Percentiles rank a stretch among this genome's conserved stretches.
phyloP scores from a whole-genome alignment of 2,888 invertebrate genomes.

The Orthosia gothica region DNA sequence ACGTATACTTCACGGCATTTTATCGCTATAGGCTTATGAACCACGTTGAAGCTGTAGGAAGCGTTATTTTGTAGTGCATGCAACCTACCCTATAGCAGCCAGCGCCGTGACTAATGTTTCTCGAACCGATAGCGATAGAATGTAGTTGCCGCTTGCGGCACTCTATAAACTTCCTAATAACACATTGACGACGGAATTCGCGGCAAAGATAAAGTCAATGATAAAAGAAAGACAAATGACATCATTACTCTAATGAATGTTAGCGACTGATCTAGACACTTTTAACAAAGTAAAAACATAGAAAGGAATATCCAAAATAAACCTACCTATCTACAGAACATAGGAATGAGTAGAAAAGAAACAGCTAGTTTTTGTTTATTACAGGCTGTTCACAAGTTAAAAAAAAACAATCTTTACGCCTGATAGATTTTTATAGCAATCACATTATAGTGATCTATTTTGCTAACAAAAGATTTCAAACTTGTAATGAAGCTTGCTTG shows the following conservation, averaged over 20 bases:
- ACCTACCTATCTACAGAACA: not conserved
- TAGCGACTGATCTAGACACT: not conserved
- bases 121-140: too few relatives aligned
- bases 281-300: slow-evolving; percentile 1
- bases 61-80: too few relatives aligned
- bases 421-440: slow-evolving; percentile 12
- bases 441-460: not conserved
- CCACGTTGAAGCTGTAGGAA: too few relatives aligned
- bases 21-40: too few relatives aligned
- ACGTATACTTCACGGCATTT: too few relatives aligned
- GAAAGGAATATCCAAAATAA: not conserved
- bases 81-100: too few relatives aligned
- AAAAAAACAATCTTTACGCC: slow-evolving; percentile 6
- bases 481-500: not conserved
- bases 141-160: too few relatives aligned
- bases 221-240: slow-evolving; percentile 23
- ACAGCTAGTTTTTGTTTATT: not conserved
- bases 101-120: too few relatives aligned
- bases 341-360: not conserved
- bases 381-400: not conserved
- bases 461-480: not conserved
- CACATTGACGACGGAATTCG: slow-evolving; percentile 20
- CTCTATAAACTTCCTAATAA: not conserved
- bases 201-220: slow-evolving; percentile 35
- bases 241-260: slow-evolving; percentile 25